phyloP scores from a whole-genome alignment of 2,797 vertebrate species.

The Crypturellus tataupa region DNA sequence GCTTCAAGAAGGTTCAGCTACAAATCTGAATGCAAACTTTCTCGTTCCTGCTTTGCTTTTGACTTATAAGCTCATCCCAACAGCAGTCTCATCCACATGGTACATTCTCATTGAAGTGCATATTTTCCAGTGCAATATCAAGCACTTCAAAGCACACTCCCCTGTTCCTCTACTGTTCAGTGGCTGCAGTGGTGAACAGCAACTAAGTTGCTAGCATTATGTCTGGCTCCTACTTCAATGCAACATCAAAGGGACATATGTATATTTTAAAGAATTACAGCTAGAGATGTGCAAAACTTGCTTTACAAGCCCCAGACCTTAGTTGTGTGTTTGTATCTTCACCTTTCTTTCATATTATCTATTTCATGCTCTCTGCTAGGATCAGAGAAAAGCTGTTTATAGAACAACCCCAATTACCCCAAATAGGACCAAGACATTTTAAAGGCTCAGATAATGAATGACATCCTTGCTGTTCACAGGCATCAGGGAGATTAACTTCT shows the following conservation, averaged over 20 bases:
- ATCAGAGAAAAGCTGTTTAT: constrained; percentile 40
- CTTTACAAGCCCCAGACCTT: constrained; percentile 44
- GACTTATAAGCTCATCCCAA: constrained; percentile 28
- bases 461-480: not conserved
- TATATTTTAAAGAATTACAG: constrained; percentile 68
- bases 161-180: constrained; percentile 14
- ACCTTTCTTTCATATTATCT: constrained; percentile 21
- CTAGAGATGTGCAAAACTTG: constrained; percentile 4
- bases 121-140: not conserved
- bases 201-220: constrained; percentile 17
- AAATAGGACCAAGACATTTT: constrained; percentile 5
- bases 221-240: constrained; percentile 1
- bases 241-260: constrained; percentile 67
- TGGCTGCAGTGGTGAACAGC: constrained; percentile 46
- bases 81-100: not conserved
- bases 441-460: not conserved
- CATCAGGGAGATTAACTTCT: not conserved
- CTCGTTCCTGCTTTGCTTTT: constrained; percentile 15
- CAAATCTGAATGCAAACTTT: not conserved
- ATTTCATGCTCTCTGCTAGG: not conserved
- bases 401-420: constrained; percentile 47
- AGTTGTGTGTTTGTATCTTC: not conserved
- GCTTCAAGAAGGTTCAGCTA: not conserved
- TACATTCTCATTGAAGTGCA: constrained; percentile 35
- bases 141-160: constrained; percentile 62